These are phyloP conservation scores for Smithornis capensis DNA, from an alignment of 2,113 vertebrate species.

Conservation along the genomic window DNA sequence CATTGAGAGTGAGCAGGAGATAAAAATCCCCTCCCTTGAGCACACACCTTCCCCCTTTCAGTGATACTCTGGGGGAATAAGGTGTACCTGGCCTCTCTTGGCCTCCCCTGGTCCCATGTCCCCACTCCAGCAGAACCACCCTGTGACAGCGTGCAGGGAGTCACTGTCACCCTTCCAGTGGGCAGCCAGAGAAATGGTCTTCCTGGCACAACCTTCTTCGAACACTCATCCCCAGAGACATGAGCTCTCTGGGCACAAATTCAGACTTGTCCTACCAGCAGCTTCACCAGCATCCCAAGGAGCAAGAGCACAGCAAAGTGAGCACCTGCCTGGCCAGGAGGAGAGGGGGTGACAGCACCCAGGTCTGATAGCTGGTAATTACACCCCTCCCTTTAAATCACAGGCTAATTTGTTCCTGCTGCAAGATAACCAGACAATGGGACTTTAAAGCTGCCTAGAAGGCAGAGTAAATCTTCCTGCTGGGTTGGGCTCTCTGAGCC, in stretches of 20 bases:
- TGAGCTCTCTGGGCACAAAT: background rate
- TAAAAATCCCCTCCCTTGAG: background rate
- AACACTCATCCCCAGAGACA: background rate
- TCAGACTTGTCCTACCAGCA: background rate
- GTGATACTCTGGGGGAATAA: background rate
- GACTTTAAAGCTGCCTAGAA: background rate
- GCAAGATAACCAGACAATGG: background rate
- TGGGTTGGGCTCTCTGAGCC: background rate
- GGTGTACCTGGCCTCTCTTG: background rate
- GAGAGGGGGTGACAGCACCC: background rate
- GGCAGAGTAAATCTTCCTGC: background rate
- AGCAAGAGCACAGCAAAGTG: background rate
- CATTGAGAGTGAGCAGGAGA: background rate
- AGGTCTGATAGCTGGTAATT: background rate
- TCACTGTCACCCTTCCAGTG: background rate
- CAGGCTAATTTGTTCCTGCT: background rate
- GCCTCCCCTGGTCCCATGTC: background rate
- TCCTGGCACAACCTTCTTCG: background rate
- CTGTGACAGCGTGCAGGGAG: background rate
- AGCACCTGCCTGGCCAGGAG: background rate
- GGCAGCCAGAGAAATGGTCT: accelerated
- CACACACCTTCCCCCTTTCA: background rate
- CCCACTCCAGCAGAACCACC: background rate
- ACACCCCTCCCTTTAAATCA: background rate
- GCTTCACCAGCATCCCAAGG: background rate